Base-by-base conservation (phyloP, 1,140 invertebrate genomes). In the Bombus soroeensis region DNA sequence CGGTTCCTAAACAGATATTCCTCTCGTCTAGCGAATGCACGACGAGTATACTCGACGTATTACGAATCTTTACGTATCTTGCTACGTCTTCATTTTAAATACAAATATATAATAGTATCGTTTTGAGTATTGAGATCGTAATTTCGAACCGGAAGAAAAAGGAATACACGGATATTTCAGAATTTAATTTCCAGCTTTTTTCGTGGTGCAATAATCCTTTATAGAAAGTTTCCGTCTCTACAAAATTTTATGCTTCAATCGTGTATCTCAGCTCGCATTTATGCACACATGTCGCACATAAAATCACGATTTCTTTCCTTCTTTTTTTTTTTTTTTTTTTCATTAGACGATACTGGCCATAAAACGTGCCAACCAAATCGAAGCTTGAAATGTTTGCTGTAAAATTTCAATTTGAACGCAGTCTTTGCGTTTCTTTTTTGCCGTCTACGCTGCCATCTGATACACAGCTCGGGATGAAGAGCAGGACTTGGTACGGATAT, bases 161-260 rank as follows among this genome's bases (percentile, higher is more conserved):
- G 18, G 2, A 22, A 10, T 34, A 0, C 13, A 0, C n/a, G 13
- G 13, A 22, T 68, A 3, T 68, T 68, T 34, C 13, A 0, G 15
- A 22, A 37, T 68, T 37, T 68, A 8, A 70, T 70, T 70, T 39
- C 13, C 9, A 28, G 4, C 28, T 28, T 39, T 39, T 10, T 2
- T 10, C 13, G 3, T 1, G 34, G 8, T 8, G 1, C 8, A 47
- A 47, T 0, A 53, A 18, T 53, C 18, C 15, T 18, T 18, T 53
- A 6, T 53, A 53, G 47, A 37, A 37, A 37, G 9, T 4, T 15
- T 15, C 32, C 18, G 34, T 4, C 0, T 34, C 34, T 25, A 37
- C 39, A 71, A 71, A 71, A 71, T 41, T 71, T 71, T 12, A 15
- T 22, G 18, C 28, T n/a, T 13, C 37, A 13, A 71, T 71, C 70